Evolutionary conservation across 2,797 vertebrate species (phyloP).

Genomic region (Arctocebus calabarensis): DNA sequence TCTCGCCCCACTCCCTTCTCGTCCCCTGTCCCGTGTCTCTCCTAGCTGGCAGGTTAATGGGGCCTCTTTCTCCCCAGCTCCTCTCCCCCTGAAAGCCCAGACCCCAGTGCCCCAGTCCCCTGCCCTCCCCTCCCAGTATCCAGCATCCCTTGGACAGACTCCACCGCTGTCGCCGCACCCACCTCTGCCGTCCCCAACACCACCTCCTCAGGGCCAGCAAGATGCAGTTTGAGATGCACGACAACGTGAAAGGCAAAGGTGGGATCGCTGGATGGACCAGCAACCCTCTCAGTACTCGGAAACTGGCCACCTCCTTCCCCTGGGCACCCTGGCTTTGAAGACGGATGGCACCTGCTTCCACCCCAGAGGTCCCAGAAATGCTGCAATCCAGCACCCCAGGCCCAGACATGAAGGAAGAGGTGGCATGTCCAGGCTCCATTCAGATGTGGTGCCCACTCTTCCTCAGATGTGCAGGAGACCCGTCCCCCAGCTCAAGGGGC

Average conservation of each 20-base stretch:
- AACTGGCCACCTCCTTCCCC: slow-evolving; percentile 67
- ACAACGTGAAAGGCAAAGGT: slow-evolving; percentile 85
- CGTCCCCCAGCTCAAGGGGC: not conserved
- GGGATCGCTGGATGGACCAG: slow-evolving; percentile 66
- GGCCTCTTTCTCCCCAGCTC: slow-evolving; percentile 74
- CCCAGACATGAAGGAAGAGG: slow-evolving; percentile 53
- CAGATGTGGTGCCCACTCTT: not conserved
- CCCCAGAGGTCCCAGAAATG: slow-evolving; percentile 59
- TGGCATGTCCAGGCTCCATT: not conserved
- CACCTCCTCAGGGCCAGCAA: slow-evolving; percentile 72
- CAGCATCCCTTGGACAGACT: slow-evolving; percentile 64
- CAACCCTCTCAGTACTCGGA: slow-evolving; percentile 45
- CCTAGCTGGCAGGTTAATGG: slow-evolving; percentile 40
- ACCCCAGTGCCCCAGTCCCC: slow-evolving; percentile 58
- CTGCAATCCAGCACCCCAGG: slow-evolving; percentile 30
- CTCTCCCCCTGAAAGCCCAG: slow-evolving; percentile 54
- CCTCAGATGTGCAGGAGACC: not conserved
- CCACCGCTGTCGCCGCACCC: not conserved
- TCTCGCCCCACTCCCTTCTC: slow-evolving; percentile 59
- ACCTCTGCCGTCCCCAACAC: slow-evolving; percentile 36
- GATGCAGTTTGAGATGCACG: slow-evolving; percentile 84
- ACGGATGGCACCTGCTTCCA: slow-evolving; percentile 47
- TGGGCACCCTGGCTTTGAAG: slow-evolving; percentile 63
- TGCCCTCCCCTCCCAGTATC: slow-evolving; percentile 54
- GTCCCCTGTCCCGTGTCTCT: not conserved